phyloP scores from a whole-genome alignment of 2,113 vertebrate genomes.

The Acrocephalus kingi region DNA sequence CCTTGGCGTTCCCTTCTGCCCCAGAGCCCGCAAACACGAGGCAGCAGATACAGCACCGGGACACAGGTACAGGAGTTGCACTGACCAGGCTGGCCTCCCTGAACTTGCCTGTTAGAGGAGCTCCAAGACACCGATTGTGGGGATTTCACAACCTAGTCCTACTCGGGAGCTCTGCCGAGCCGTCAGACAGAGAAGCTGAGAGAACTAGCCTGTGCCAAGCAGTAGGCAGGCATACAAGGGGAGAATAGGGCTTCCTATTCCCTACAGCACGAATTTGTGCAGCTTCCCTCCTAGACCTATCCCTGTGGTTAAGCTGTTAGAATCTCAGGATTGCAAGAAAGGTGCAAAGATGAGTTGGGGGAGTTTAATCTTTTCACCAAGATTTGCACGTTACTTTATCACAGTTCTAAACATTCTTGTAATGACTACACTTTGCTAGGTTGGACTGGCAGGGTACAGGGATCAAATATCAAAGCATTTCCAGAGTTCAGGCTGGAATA shows the following conservation, averaged over 20 bases:
- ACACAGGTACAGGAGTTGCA: neutral
- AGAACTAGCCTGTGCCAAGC: neutral
- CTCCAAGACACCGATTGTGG: neutral
- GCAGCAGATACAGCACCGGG: neutral
- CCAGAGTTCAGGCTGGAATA: neutral
- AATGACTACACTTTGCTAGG: neutral
- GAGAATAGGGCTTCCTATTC: neutral
- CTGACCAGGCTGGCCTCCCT: too few species aligned
- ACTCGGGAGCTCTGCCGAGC: neutral
- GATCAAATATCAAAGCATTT: neutral
- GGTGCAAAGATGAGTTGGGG: neutral
- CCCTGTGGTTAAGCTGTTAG: accelerated
- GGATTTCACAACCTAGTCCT: neutral
- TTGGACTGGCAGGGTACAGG: accelerated
- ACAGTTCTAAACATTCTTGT: neutral
- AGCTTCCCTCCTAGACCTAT: neutral
- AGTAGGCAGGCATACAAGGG: too few species aligned
- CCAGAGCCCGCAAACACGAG: too few species aligned
- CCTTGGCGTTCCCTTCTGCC: neutral
- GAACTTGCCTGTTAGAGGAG: too few species aligned
- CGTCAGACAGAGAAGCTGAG: accelerated
- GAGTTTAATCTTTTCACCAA: neutral
- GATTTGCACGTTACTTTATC: accelerated
- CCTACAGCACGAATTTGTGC: accelerated
- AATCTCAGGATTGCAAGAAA: neutral